A percentile compares a stretch with the other conserved stretches of the same genome.
Conservation (phyloP, 53 echinoderm and acorn worm species). For the Apostichopus leukothele region DNA sequence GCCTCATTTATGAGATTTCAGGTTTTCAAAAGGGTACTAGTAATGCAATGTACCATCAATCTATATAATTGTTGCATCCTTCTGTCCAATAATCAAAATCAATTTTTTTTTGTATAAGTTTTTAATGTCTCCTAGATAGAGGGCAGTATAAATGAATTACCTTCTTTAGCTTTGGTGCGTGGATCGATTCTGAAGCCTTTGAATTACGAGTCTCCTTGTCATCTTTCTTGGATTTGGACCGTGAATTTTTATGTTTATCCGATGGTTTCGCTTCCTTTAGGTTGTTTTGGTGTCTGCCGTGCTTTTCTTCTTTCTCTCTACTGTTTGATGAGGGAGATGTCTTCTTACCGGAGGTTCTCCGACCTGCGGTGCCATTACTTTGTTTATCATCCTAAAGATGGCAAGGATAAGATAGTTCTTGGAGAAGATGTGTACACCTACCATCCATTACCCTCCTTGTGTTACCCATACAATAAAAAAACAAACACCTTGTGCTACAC, state of each 20-base stretch:
- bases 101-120: no score
- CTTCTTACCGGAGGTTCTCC: not conserved
- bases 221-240: conserved; percentile 47
- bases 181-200: conserved; percentile 27
- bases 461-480: no score
- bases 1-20: no score
- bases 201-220: conserved; percentile 53
- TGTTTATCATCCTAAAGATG: conserved; percentile 12
- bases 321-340: not conserved
- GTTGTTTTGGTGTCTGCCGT: not conserved
- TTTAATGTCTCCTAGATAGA: no score
- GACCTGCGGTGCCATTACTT: not conserved
- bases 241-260: conserved; percentile 56
- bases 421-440: no score
- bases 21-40: no score
- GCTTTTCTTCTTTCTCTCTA: conserved; percentile 25
- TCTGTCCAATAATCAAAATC: no score
- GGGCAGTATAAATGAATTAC: conserved; percentile 16
- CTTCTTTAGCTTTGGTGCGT: conserved; percentile 61
- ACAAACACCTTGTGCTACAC: no score
- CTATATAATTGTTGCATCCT: not conserved
- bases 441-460: not conserved
- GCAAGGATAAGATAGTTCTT: not conserved
- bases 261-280: conserved; percentile 32
- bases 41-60: no score